These are phyloP conservation scores for Meloidogyne hapla DNA, from an alignment of 1,140 invertebrate genomes.

Conservation along the genomic window DNA sequence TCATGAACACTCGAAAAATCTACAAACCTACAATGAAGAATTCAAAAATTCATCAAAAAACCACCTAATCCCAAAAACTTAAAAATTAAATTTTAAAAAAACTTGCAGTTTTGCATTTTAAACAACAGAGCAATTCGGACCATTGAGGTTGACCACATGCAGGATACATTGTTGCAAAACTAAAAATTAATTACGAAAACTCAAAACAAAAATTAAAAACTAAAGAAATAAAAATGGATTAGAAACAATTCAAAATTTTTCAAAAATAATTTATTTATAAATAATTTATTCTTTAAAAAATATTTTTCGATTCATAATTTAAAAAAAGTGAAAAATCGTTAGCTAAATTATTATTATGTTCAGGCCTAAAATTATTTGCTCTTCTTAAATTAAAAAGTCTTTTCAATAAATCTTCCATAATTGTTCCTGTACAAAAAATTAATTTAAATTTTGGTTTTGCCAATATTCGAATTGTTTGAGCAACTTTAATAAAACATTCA, in stretches of 20 bases:
- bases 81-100: too few relatives aligned
- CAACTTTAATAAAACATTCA: conserved; percentile 83
- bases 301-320: conserved; percentile 71
- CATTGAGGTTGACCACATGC: conserved; percentile 30
- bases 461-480: conserved; percentile 76
- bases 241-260: not conserved
- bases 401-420: conserved; percentile 73
- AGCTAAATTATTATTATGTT: conserved; percentile 82
- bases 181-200: not conserved
- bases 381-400: conserved; percentile 68
- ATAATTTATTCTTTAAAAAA: not conserved
- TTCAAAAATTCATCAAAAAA: too few relatives aligned
- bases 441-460: conserved; percentile 71
- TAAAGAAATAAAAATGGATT: not conserved
- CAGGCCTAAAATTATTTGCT: conserved; percentile 74
- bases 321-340: conserved; percentile 88
- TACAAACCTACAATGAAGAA: too few relatives aligned
- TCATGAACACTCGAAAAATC: too few relatives aligned
- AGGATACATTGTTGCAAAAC: not conserved
- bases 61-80: too few relatives aligned
- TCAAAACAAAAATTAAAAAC: not conserved
- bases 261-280: not conserved
- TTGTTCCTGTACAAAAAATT: conserved; percentile 80
- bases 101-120: conserved; percentile 46
- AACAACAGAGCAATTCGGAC: conserved; percentile 57